A percentile compares a stretch with the other conserved stretches of the same genome.
Evolutionary conservation across 2,113 vertebrate genomes (phyloP).

Genomic region (Cryptomyrus ogoouensis): DNA sequence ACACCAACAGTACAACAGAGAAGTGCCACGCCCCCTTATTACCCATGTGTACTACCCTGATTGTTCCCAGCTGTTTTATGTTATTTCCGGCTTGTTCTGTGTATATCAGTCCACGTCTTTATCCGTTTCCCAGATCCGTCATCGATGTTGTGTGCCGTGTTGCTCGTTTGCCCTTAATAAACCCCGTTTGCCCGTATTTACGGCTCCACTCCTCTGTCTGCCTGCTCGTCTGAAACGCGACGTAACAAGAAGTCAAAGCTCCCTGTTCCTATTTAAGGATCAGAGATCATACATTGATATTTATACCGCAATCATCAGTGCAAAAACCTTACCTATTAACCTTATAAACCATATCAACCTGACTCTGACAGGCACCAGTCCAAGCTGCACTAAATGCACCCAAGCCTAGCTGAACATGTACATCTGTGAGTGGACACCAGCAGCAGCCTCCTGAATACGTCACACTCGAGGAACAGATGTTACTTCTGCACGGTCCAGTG

Average conservation of each 20-base stretch:
- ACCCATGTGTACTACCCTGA: too few species aligned
- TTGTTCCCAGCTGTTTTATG: too few species aligned
- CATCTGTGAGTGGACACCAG: neutral
- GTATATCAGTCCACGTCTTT: too few species aligned
- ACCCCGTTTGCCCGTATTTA: too few species aligned
- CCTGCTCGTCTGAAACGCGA: too few species aligned
- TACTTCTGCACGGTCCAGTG: constrained; percentile 18
- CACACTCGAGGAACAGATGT: constrained; percentile 29
- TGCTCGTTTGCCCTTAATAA: too few species aligned
- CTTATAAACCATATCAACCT: neutral
- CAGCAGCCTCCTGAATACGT: neutral
- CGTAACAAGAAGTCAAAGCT: neutral
- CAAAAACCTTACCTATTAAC: neutral
- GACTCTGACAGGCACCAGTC: neutral
- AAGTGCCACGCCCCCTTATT: too few species aligned
- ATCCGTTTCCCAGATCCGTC: too few species aligned
- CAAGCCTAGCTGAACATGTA: neutral
- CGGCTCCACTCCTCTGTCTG: too few species aligned
- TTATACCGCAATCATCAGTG: neutral
- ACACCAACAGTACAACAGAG: neutral
- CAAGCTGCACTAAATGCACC: neutral
- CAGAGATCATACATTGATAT: neutral
- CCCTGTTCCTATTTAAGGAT: neutral
- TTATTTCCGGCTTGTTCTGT: too few species aligned
- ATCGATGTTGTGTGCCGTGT: too few species aligned